Evolutionary conservation across 2,113 vertebrate species (phyloP).

Genomic region (Mus pahari): DNA sequence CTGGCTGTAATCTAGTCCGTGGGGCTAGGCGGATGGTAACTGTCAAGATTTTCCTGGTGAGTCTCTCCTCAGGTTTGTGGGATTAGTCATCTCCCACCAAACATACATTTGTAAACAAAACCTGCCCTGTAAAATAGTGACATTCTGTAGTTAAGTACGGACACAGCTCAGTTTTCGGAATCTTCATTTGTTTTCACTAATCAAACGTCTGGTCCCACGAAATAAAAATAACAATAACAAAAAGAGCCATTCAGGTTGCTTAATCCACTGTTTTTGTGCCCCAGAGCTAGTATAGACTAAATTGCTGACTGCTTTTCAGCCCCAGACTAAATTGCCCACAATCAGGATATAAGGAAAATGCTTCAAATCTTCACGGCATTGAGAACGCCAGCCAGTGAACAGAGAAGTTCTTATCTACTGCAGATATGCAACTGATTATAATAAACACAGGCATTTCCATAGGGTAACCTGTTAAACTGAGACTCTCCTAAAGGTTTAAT

Average conservation of each 20-base stretch:
- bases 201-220: not conserved
- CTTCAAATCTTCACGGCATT: not conserved
- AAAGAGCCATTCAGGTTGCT: not conserved
- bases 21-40: not conserved
- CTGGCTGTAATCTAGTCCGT: not conserved
- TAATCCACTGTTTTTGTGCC: not conserved
- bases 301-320: not conserved
- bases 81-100: not conserved
- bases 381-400: not conserved
- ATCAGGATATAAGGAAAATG: not conserved
- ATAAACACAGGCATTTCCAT: not conserved
- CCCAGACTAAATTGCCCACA: not conserved
- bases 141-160: not conserved
- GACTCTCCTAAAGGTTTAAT: not conserved
- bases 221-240: not conserved
- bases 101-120: not conserved
- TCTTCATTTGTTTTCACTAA: not conserved
- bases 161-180: not conserved
- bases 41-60: not conserved
- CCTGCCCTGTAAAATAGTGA: not conserved
- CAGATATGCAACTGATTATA: not conserved
- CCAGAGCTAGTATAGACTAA: not conserved
- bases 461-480: not conserved
- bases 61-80: not conserved
- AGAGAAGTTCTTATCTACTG: not conserved